These are phyloP conservation scores for Drosophila stalkeri DNA, from an alignment of 2,888 invertebrate genomes.

Conservation along the genomic window DNA sequence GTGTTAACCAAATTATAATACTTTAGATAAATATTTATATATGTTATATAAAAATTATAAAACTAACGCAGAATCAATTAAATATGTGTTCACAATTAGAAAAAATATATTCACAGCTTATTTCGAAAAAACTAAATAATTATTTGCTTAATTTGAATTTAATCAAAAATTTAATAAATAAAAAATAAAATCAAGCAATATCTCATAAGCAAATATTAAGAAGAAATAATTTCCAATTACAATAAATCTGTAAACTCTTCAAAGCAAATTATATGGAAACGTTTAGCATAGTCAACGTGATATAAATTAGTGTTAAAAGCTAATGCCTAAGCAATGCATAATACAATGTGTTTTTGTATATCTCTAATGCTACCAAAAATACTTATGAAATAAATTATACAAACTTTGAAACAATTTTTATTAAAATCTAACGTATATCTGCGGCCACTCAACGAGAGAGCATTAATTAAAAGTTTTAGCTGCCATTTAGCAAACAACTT, in stretches of 20 bases:
- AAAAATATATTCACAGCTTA: neutral
- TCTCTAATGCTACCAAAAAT: constrained; percentile 23
- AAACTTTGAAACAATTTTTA: constrained; percentile 17
- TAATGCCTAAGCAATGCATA: constrained; percentile 51
- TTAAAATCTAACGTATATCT: constrained; percentile 6
- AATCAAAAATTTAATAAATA: neutral
- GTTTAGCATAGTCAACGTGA: constrained; percentile 55
- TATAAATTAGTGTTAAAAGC: constrained; percentile 61
- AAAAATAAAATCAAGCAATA: constrained; percentile 10
- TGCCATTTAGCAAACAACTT: constrained; percentile 36
- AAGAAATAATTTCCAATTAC: neutral
- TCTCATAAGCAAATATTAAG: neutral
- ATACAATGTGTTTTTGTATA: constrained; percentile 14
- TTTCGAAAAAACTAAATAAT: neutral
- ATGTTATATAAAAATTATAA: neutral
- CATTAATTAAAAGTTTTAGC: constrained; percentile 18
- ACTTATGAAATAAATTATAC: constrained; percentile 40
- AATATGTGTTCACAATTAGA: neutral
- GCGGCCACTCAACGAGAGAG: neutral
- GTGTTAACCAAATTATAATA: neutral
- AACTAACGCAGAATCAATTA: neutral
- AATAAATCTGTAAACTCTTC: constrained; percentile 3
- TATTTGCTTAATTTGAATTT: neutral
- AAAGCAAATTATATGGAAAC: constrained; percentile 14
- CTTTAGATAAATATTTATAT: neutral